These are phyloP conservation scores for Fulica atra DNA, from an alignment of 2,113 vertebrate genomes.

Conservation along the genomic window DNA sequence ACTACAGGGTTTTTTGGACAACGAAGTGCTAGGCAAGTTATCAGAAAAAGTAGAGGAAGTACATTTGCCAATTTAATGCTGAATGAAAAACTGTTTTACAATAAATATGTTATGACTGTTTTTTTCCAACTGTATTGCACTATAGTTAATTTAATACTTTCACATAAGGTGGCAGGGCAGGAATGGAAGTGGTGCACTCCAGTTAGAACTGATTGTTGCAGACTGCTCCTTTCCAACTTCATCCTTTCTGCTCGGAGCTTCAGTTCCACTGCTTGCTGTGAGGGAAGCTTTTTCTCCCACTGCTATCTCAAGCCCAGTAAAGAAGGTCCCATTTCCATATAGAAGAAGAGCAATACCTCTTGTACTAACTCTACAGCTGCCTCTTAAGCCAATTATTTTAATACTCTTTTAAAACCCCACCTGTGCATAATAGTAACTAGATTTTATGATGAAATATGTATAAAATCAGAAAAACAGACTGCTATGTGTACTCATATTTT, in stretches of 20 bases:
- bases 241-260: background rate
- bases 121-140: background rate
- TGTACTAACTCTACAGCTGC: background rate
- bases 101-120: background rate
- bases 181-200: background rate
- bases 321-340: background rate
- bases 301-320: background rate
- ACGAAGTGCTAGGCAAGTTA: background rate
- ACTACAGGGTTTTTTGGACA: background rate
- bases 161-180: background rate
- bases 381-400: background rate
- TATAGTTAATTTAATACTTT: background rate
- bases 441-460: conserved; percentile 21
- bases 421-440: background rate
- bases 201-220: background rate
- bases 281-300: background rate
- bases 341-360: background rate
- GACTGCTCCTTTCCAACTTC: background rate
- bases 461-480: background rate
- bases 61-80: background rate
- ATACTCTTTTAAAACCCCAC: background rate
- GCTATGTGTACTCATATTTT: background rate
- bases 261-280: background rate
- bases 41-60: background rate
- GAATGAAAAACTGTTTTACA: background rate